A percentile compares a stretch with the other conserved stretches of the same genome.
phyloP scores from a whole-genome alignment of 2,797 vertebrate genomes.

The Myripristis murdjan region DNA sequence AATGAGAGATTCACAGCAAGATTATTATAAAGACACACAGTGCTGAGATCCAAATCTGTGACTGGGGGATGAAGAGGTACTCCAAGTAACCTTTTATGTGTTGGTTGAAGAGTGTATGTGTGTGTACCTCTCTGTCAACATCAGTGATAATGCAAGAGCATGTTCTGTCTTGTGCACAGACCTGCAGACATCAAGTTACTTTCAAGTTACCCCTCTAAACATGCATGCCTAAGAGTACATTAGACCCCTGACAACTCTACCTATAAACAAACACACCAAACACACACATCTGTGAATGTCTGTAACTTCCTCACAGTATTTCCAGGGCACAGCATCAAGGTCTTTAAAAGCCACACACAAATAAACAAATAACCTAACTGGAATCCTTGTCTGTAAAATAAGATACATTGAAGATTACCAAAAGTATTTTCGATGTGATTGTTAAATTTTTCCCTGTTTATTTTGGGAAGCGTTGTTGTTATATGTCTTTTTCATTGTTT shows the following conservation, averaged over 20 bases:
- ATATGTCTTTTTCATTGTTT: conserved; percentile 45
- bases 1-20: conserved; percentile 31
- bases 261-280: conserved; percentile 52
- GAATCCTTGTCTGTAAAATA: conserved; percentile 80
- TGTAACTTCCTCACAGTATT: conserved; percentile 51
- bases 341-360: conserved; percentile 26
- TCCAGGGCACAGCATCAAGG: conserved; percentile 24
- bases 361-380: conserved; percentile 74
- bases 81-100: conserved; percentile 45
- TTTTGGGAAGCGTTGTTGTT: conserved; percentile 89
- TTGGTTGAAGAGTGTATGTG: conserved; percentile 25
- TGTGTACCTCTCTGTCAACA: conserved; percentile 46
- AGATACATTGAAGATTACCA: conserved; percentile 87
- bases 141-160: conserved; percentile 62
- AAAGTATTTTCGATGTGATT: conserved; percentile 89
- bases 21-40: conserved; percentile 35
- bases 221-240: conserved; percentile 57
- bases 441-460: conserved; percentile 92
- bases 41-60: conserved; percentile 55
- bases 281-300: conserved; percentile 59
- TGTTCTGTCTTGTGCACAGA: conserved; percentile 71
- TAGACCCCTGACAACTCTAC: conserved; percentile 40
- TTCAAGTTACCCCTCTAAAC: conserved; percentile 49
- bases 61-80: conserved; percentile 41
- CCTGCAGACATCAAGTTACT: conserved; percentile 66